phyloP scores from a whole-genome alignment of 2,797 vertebrate species.

The Ceyx erithaca region DNA sequence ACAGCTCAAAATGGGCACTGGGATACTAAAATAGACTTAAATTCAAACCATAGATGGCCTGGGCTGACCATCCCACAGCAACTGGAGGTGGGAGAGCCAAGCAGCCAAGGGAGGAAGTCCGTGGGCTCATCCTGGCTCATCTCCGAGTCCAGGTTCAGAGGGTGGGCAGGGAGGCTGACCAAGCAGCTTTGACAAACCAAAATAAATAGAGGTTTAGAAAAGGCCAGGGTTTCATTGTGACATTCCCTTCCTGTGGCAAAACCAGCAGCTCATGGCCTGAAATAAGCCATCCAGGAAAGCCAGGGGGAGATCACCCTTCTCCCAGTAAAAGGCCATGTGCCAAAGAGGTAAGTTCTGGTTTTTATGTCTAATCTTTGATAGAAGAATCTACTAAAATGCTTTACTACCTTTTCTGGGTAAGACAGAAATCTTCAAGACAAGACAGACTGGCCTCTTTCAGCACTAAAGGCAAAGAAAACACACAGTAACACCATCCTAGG shows the following conservation, averaged over 20 bases:
- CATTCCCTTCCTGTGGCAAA: not conserved
- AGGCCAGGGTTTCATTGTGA: conserved; percentile 1
- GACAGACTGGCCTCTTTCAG: not conserved
- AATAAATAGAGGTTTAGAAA: conserved; percentile 29
- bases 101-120: not conserved
- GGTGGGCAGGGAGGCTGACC: conserved; percentile 20
- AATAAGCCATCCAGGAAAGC: not conserved
- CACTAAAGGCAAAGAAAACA: not conserved
- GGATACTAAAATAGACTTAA: conserved; percentile 31
- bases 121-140: not conserved
- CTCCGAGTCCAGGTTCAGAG: not conserved
- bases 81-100: conserved; percentile 15
- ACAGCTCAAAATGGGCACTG: conserved; percentile 2
- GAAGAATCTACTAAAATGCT: not conserved
- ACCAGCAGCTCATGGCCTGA: not conserved
- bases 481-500: fast-evolving
- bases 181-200: conserved; percentile 38
- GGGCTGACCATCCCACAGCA: not conserved
- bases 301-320: not conserved
- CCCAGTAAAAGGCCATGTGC: not conserved
- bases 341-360: not conserved
- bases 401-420: not conserved
- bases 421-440: not conserved
- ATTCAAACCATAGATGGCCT: conserved; percentile 13
- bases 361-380: not conserved